Base-by-base conservation (phyloP, 1,140 invertebrate species). In the Nephila pilipes region DNA sequence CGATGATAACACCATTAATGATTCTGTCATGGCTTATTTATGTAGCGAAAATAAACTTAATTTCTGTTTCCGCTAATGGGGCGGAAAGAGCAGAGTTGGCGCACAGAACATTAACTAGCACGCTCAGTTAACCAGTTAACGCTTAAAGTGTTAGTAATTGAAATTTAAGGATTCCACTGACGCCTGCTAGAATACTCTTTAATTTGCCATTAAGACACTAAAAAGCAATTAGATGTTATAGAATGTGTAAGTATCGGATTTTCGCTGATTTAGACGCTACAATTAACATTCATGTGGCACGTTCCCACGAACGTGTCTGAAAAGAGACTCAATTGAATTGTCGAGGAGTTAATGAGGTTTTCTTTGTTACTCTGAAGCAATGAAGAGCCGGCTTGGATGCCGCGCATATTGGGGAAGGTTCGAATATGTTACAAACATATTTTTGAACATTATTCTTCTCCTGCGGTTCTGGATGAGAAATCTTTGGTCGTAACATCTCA, bases 31-130 rank as follows among this genome's bases (percentile, higher is more conserved):
- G 32, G 25, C 55, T 60, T 87, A 63, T 87, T 87, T 87, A 63
- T 63, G 85, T 36, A 87, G 85, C 85, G 85, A 58, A 87, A 38
- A 58, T 60, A 63, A 87, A 63, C 58, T 63, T 87, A 63, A 87
- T 87, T 87, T 87, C 85, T 38, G 58, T 63, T 60, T 38, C 58
- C 55, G 32, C 58, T 87, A 87, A 87, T 87, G 55, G 58, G 58
- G 55, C 29, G 32, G 58, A 87, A 87, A 87, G 54, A 36, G 55
- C 85, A 16, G 29, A 87, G 85, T 58, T 63, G 81, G 20, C 57
- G 16, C 55, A n/a, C 85, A 87, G 57, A 63, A 87, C 85, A 87
- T 87, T 87, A 87, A 87, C 55, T 38, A 87, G 32, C 85, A 87
- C 85, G 85, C 85, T 55, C 85, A 87, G 58, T 87, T 87, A 60